Base-by-base conservation (phyloP, 2,888 invertebrate genomes). In the Andrena fulva region DNA sequence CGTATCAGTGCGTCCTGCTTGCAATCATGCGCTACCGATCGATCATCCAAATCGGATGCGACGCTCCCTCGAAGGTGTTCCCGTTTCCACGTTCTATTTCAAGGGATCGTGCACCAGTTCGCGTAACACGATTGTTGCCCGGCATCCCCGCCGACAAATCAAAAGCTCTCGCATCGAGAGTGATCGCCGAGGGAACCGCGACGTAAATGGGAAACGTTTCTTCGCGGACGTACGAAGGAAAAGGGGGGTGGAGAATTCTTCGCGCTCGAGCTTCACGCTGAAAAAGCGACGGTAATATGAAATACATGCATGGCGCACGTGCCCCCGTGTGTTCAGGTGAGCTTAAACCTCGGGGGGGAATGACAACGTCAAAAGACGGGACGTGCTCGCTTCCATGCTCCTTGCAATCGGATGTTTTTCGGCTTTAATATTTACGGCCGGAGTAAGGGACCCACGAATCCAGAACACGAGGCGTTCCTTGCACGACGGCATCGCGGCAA, bases 381-480 rank as follows among this genome's bases (percentile, higher is more conserved):
- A 72, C 73, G 69, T 60, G 75, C 59, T 20, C 20, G 52, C 80
- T 68, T 63, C 67, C 71, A 33, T 84, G 68, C 71, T 59, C 71
- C 29, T 80, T 63, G 75, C 71, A 75, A 75, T 75, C 75, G 35
- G 71, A 62, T 78, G 71, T 74, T 71, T 71, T 84, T 72, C 68
- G 31, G 59, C 59, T 60, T 62, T 67, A 76, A 77, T 76, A 81
- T 71, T 71, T 77, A 77, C 66, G 16, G 60, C 24, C n/a, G 3
- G 66, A 67, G 75, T 54, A 75, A 77, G 62, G 67, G 75, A 62
- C 20, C 52, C 27, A 2, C 16, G 62, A 52, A 66, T 74, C 66
- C 66, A 6, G 20, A n/a, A 7, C 20, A 29, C 27, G 27, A 16
- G 56, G 2, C 56, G 48, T 52, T 52, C 33, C 48, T 48, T 63